Base-by-base conservation (phyloP, 2,888 invertebrate genomes). In the Thyatira batis region DNA sequence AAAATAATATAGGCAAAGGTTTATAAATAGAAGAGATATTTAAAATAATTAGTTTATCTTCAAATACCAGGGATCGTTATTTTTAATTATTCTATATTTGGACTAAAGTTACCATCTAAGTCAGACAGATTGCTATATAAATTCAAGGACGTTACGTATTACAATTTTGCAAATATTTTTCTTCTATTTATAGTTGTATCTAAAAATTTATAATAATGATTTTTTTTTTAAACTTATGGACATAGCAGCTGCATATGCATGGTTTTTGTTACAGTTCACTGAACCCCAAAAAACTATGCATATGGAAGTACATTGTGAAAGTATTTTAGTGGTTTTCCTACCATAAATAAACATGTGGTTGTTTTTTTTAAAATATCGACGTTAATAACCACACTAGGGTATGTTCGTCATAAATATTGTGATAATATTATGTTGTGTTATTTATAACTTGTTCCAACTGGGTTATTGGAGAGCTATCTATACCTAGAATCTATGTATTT, bases 211-310 rank as follows among this genome's bases (percentile, higher is more conserved):
- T n/a, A n/a, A n/a, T n/a, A n/a, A n/a, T n/a, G n/a, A n/a, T n/a
- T n/a, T n/a, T n/a, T n/a, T n/a, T n/a, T n/a, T n/a, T n/a, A n/a
- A n/a, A n/a, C n/a, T n/a, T n/a, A n/a, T n/a, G n/a, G n/a, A n/a
- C n/a, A n/a, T n/a, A n/a, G n/a, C 53, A 45, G 50, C 60, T 67
- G 63, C 65, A 63, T 58, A 60, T 54, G 55, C 46, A 45, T 44
- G 55, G 46, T 51, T 54, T 45, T 49, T 51, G 51, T 54, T 20
- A 64, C 20, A 49, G 57, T 53, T 55, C 66, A 44, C 52, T 50
- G 69, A 57, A 59, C 58, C 57, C 69, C 56, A 66, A 39, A 65
- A 69, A 69, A 53, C 67, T 69, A 63, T 67, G 69, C 67, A 69
- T 67, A 69, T 67, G 63, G 61, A 56, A 69, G 53, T 57, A 63